These are phyloP conservation scores for Nasonia longicornis DNA, from an alignment of 1,140 invertebrate species.

Conservation along the genomic window DNA sequence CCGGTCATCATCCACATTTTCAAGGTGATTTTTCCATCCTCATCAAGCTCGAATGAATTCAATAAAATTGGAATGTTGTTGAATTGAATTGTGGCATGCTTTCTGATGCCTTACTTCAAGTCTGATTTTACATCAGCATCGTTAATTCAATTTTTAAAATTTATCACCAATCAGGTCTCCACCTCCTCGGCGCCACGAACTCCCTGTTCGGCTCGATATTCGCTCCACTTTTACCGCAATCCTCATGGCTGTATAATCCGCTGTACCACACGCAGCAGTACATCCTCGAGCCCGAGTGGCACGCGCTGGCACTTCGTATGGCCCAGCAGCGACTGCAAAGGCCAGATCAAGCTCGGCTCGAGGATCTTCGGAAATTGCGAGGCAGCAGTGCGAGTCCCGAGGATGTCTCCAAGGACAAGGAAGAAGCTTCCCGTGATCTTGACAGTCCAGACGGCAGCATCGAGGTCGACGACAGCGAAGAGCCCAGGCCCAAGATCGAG, in stretches of 20 bases:
- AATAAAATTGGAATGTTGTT: too few relatives aligned
- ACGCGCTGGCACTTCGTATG: conserved; percentile 64
- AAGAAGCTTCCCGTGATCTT: conserved; percentile 52
- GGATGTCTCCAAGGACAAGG: conserved; percentile 57
- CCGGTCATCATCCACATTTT: conserved; percentile 64
- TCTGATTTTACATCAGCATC: too few relatives aligned
- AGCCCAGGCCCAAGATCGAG: conserved; percentile 56
- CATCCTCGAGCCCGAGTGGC: conserved; percentile 66
- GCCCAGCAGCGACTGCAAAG: conserved; percentile 66
- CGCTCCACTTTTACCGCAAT: conserved; percentile 64
- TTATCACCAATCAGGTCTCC: conserved; percentile 59
- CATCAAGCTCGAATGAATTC: too few relatives aligned
- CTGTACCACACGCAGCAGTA: conserved; percentile 66
- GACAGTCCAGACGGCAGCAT: conserved; percentile 66
- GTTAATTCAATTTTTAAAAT: neutral
- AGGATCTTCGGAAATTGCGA: conserved; percentile 61
- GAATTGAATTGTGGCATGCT: too few relatives aligned
- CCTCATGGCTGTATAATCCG: conserved; percentile 66
- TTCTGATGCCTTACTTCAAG: too few relatives aligned
- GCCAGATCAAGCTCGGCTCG: conserved; percentile 57
- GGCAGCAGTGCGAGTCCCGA: conserved; percentile 60
- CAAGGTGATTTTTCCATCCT: conserved; percentile 56
- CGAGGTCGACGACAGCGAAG: conserved; percentile 65
- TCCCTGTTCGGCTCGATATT: conserved; percentile 67
- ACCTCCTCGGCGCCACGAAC: conserved; percentile 64